phyloP scores from a whole-genome alignment of 2,113 vertebrate species.

The Ivindomyrus marchei region DNA sequence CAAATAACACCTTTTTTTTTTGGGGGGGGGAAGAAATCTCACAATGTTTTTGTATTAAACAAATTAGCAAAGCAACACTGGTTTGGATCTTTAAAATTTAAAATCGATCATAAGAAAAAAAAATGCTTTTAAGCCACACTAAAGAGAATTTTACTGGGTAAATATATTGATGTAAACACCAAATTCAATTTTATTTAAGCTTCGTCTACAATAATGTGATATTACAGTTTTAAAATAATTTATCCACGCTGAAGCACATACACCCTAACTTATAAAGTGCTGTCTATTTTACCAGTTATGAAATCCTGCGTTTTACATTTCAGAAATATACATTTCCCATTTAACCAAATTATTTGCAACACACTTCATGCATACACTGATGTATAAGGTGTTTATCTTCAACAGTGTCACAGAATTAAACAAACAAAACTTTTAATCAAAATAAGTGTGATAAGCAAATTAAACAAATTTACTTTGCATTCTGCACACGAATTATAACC shows the following conservation, averaged over 20 bases:
- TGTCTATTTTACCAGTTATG: background rate
- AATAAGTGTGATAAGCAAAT: background rate
- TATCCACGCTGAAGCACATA: background rate
- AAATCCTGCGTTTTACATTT: background rate
- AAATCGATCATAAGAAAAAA: background rate
- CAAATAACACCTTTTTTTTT: slow-evolving; percentile 43
- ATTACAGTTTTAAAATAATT: background rate
- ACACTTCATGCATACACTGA: background rate
- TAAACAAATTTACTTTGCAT: background rate
- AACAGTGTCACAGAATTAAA: background rate
- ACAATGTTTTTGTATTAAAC: slow-evolving; percentile 57
- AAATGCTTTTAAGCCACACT: background rate
- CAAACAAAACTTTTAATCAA: background rate
- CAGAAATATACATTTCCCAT: background rate
- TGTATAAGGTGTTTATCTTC: background rate
- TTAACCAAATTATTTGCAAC: background rate
- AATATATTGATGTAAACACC: background rate
- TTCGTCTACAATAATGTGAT: background rate
- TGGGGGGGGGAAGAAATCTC: slow-evolving; percentile 1
- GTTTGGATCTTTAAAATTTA: slow-evolving; percentile 11
- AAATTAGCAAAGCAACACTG: slow-evolving; percentile 32
- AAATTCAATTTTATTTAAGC: background rate
- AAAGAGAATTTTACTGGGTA: background rate
- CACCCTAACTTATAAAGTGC: background rate
- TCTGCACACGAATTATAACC: background rate